Percentiles rank a stretch among this genome's conserved stretches.
Conservation (phyloP, 2,113 vertebrate genomes). For the Ophiodon elongatus region DNA sequence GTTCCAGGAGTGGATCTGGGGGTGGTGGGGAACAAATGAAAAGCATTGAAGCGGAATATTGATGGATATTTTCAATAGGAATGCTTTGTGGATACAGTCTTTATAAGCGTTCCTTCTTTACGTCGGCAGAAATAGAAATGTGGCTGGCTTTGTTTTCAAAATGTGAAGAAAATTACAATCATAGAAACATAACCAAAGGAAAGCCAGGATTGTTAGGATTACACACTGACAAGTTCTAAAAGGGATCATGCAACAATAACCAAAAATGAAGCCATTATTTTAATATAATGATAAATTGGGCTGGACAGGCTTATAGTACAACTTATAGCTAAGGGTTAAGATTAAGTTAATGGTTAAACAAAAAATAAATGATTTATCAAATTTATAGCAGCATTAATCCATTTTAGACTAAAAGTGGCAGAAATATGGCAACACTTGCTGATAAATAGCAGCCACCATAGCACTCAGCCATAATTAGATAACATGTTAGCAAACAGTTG, state of each 20-base stretch:
- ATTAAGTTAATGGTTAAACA: too few relatives aligned
- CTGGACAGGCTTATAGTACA: too few relatives aligned
- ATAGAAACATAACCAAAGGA: not conserved
- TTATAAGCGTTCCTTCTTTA: not conserved
- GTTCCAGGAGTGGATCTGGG: not conserved
- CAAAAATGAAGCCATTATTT: not conserved
- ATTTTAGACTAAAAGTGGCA: too few relatives aligned
- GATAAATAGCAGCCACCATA: too few relatives aligned
- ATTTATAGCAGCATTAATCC: too few relatives aligned
- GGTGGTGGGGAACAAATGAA: not conserved
- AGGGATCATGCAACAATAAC: not conserved
- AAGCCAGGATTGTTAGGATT: not conserved
- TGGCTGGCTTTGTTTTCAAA: not conserved
- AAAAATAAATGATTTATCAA: too few relatives aligned
- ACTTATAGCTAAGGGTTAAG: too few relatives aligned
- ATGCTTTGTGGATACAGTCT: not conserved
- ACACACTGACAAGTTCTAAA: not conserved
- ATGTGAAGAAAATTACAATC: not conserved
- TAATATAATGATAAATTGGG: not conserved
- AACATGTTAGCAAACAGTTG: not conserved
- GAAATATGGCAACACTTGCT: too few relatives aligned
- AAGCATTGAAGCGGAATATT: not conserved
- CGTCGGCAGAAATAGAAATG: not conserved
- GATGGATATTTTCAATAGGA: not conserved
- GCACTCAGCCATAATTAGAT: too few relatives aligned